These are phyloP conservation scores for Eupithecia inturbata DNA, from an alignment of 2,888 invertebrate species.

Conservation along the genomic window DNA sequence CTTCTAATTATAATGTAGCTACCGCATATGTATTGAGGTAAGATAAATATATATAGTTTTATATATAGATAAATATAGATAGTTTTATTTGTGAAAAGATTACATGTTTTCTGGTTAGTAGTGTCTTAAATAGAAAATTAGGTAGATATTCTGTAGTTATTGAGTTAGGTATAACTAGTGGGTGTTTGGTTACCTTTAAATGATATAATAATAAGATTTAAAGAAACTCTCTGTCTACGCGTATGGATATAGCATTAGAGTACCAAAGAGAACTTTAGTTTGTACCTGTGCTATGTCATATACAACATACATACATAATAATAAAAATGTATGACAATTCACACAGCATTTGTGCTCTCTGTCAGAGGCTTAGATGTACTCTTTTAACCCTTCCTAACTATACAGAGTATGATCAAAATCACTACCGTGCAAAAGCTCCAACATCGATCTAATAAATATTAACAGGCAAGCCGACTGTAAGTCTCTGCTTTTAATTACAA, in stretches of 20 bases:
- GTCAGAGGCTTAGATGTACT: background rate
- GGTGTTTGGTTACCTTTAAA: background rate
- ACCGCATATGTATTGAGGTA: background rate
- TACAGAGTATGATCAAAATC: background rate
- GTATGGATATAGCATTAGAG: background rate
- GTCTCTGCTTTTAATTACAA: slow-evolving; percentile 3
- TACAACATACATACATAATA: background rate
- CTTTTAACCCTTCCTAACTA: background rate
- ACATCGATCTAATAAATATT: background rate
- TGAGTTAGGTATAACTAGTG: background rate
- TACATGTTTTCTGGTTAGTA: background rate
- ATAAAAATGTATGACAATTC: too few species aligned
- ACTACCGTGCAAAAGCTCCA: background rate
- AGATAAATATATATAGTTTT: background rate
- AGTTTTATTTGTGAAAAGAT: background rate
- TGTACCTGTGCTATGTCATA: background rate
- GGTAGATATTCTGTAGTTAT: background rate
- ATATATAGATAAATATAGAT: too few species aligned
- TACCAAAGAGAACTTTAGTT: background rate
- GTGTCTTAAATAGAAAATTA: background rate
- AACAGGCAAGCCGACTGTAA: background rate
- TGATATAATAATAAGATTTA: background rate
- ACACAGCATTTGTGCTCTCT: background rate
- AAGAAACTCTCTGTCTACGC: background rate
- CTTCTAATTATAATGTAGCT: background rate